Evolutionary conservation across 2,888 invertebrate genomes (phyloP).

Genomic region (Choristoneura rosaceana): DNA sequence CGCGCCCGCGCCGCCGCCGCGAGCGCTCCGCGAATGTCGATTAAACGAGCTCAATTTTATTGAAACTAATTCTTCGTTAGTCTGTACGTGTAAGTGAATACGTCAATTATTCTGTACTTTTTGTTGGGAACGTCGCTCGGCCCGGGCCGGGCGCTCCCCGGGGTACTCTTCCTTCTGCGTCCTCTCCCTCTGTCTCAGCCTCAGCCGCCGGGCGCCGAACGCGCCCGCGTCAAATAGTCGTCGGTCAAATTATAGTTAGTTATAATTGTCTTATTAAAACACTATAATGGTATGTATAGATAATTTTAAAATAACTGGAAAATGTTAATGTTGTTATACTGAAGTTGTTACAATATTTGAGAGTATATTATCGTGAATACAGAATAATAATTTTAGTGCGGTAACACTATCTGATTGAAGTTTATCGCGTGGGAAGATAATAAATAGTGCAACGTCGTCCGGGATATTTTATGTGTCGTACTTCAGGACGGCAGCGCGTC

Average conservation of each 20-base stretch:
- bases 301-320: constrained; percentile 77
- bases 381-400: constrained; percentile 75
- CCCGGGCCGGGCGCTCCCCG: constrained; percentile 19
- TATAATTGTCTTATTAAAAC: constrained; percentile 71
- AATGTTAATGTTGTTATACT: constrained; percentile 85
- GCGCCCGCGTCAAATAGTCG: constrained; percentile 55
- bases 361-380: constrained; percentile 83
- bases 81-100: constrained; percentile 77
- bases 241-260: constrained; percentile 74
- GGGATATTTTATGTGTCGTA: constrained; percentile 43
- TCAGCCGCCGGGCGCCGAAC: neutral
- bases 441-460: constrained; percentile 69
- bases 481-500: constrained; percentile 31
- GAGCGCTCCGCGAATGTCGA: constrained; percentile 67
- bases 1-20: constrained; percentile 3
- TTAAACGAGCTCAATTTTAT: constrained; percentile 83
- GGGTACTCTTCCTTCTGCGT: constrained; percentile 1
- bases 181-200: constrained; percentile 5
- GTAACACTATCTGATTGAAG: constrained; percentile 64
- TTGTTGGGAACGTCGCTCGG: constrained; percentile 42
- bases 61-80: constrained; percentile 71
- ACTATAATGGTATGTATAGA: constrained; percentile 76
- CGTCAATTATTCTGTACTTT: constrained; percentile 76
- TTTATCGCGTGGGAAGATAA: constrained; percentile 74
- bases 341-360: constrained; percentile 86